Percentiles rank a stretch among this genome's conserved stretches.
These are phyloP conservation scores for Leptopilina drosophilae DNA, from an alignment of 2,888 invertebrate genomes.

Conservation along the genomic window DNA sequence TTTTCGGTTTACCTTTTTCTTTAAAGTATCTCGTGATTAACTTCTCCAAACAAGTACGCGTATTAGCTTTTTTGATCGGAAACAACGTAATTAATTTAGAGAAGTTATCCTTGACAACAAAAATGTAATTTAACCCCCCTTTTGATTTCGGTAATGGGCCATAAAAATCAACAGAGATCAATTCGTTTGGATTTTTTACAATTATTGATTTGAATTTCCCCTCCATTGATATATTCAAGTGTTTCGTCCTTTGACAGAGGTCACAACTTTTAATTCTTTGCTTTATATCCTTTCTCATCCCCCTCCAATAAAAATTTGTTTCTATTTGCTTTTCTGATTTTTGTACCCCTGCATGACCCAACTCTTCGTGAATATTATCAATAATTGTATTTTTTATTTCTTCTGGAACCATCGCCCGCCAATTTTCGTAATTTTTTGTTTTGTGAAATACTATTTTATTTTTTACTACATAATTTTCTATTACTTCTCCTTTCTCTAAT, in stretches of 20 bases:
- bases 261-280: no score
- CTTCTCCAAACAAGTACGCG: neutral
- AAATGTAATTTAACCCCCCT: neutral
- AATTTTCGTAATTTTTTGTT: neutral
- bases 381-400: neutral
- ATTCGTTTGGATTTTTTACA: neutral
- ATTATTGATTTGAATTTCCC: neutral
- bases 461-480: neutral
- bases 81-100: neutral
- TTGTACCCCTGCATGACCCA: neutral
- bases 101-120: neutral
- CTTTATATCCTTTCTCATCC: neutral
- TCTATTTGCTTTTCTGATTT: neutral
- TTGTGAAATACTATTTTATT: constrained; percentile 8
- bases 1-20: neutral
- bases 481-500: neutral
- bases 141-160: neutral
- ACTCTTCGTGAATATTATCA: neutral
- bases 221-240: neutral
- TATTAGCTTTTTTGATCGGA: neutral
- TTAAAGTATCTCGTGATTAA: neutral
- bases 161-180: neutral
- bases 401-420: neutral
- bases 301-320: neutral
- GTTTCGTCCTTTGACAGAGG: neutral